A percentile compares a stretch with the other conserved stretches of the same genome.
phyloP scores from a whole-genome alignment of 2,888 invertebrate species.

The Laspeyria flexula region DNA sequence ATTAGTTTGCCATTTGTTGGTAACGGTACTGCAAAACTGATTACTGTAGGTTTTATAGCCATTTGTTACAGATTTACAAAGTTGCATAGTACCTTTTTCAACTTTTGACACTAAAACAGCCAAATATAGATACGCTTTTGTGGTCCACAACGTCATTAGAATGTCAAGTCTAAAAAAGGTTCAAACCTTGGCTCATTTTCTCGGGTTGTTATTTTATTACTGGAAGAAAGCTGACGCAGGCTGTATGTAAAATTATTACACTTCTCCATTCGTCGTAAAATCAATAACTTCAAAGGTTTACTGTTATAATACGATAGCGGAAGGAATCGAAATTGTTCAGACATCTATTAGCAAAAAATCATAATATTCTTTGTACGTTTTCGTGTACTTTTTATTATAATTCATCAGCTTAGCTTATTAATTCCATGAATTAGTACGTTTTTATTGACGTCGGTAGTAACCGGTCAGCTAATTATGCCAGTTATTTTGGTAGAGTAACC shows the following conservation, averaged over 20 bases:
- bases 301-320: neutral
- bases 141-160: constrained; percentile 9
- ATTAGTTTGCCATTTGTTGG: constrained; percentile 38
- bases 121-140: constrained; percentile 12
- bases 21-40: constrained; percentile 9
- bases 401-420: neutral
- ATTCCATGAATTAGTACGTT: constrained; percentile 11
- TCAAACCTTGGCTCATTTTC: constrained; percentile 14
- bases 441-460: constrained; percentile 37
- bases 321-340: constrained; percentile 6
- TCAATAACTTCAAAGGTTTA: neutral
- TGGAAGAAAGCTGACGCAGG: neutral
- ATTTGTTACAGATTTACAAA: no score
- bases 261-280: neutral
- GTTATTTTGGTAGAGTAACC: constrained; percentile 68
- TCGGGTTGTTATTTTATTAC: neutral
- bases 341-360: constrained; percentile 1
- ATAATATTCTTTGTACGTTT: neutral
- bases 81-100: neutral
- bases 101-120: constrained; percentile 2
- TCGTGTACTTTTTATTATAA: neutral
- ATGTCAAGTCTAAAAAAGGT: constrained; percentile 18
- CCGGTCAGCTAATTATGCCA: constrained; percentile 53
- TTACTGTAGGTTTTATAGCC: neutral
- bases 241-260: neutral